phyloP scores from a whole-genome alignment of 2,797 vertebrate species.

The Etheostoma nigrum region DNA sequence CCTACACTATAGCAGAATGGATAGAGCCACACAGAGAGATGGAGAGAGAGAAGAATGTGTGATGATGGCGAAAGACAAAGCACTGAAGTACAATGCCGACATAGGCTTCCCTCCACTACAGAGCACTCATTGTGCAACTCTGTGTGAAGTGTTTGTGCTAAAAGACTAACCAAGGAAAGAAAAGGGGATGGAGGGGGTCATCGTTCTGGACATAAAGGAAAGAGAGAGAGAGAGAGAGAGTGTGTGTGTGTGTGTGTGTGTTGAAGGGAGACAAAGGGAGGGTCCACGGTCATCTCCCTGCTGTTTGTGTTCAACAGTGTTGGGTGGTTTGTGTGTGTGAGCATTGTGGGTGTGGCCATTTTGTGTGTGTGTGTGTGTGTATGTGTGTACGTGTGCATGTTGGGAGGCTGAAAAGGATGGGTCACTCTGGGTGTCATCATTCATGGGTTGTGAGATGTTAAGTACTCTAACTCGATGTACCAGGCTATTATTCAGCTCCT shows the following conservation, averaged over 20 bases:
- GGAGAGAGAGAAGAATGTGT: slow-evolving; percentile 37
- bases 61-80: slow-evolving; percentile 65
- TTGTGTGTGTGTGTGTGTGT: neutral
- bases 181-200: slow-evolving; percentile 40
- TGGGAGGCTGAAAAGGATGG: slow-evolving; percentile 1
- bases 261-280: slow-evolving; percentile 21
- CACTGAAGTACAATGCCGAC: slow-evolving; percentile 66
- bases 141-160: slow-evolving; percentile 72
- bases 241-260: slow-evolving; percentile 9
- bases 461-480: neutral
- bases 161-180: slow-evolving; percentile 65
- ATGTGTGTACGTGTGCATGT: neutral
- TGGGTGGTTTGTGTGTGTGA: slow-evolving; percentile 25
- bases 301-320: slow-evolving; percentile 28
- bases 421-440: slow-evolving; percentile 27
- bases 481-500: neutral
- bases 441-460: slow-evolving; percentile 13
- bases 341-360: slow-evolving; percentile 20
- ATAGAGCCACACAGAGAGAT: slow-evolving; percentile 23
- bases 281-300: slow-evolving; percentile 38
- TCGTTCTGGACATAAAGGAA: slow-evolving; percentile 20
- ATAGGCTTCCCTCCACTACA: slow-evolving; percentile 68
- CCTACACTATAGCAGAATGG: slow-evolving; percentile 21
- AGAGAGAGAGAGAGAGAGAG: neutral
- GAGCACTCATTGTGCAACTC: slow-evolving; percentile 62